phyloP scores from a whole-genome alignment of 1,140 invertebrate genomes.

The Cryptotermes secundus region DNA sequence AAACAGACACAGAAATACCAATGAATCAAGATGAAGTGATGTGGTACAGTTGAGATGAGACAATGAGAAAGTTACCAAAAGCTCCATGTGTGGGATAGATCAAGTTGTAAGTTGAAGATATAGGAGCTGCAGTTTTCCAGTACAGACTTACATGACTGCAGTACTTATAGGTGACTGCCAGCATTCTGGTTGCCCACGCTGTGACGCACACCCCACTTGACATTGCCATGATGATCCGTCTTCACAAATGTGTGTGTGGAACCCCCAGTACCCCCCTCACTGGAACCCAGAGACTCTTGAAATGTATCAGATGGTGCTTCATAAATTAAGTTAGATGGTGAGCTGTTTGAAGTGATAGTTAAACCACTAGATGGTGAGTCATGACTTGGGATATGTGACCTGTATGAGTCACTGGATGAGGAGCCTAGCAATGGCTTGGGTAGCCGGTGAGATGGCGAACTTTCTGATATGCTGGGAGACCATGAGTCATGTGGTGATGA shows the following conservation, averaged over 20 bases:
- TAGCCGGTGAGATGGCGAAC: too few relatives aligned
- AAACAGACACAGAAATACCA: too few relatives aligned
- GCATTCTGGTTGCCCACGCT: conserved; percentile 37
- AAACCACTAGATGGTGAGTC: background rate
- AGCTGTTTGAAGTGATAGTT: background rate
- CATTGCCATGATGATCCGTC: conserved; percentile 47
- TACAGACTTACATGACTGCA: background rate
- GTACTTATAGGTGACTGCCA: conserved; percentile 20
- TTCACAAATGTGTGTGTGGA: conserved; percentile 41
- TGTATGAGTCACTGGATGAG: background rate
- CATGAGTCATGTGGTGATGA: background rate
- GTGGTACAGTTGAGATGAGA: too few relatives aligned
- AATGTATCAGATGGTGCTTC: background rate
- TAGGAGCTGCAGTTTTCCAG: background rate
- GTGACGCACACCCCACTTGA: conserved; percentile 48
- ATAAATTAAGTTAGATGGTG: background rate
- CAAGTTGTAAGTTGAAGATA: background rate
- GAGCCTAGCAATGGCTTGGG: background rate
- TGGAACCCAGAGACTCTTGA: background rate
- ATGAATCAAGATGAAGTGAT: too few relatives aligned
- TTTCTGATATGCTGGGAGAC: too few relatives aligned
- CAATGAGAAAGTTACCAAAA: background rate
- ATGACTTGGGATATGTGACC: background rate
- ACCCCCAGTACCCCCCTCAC: background rate
- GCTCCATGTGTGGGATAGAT: background rate